A percentile compares a stretch with the other conserved stretches of the same genome.
These are phyloP conservation scores for Metopolophium dirhodum DNA, from an alignment of 1,140 invertebrate species.

Conservation along the genomic window DNA sequence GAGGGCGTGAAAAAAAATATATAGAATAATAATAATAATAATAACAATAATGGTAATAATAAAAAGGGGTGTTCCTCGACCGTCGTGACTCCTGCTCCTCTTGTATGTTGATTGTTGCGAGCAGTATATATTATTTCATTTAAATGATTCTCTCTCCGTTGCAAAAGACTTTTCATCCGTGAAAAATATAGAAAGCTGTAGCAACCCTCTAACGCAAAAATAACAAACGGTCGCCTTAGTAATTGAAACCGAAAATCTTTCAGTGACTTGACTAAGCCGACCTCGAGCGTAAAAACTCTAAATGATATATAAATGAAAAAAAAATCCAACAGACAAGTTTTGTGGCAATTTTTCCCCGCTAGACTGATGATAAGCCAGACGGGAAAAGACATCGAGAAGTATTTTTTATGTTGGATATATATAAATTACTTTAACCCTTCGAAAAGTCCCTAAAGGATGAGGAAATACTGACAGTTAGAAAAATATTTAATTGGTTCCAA, in stretches of 20 bases:
- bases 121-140: conserved; percentile 54
- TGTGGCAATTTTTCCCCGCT: not conserved
- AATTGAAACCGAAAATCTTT: conserved; percentile 46
- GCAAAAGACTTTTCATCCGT: conserved; percentile 21
- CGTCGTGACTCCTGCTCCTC: not conserved
- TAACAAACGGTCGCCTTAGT: conserved; percentile 42
- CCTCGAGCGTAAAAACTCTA: conserved; percentile 34
- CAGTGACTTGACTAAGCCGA: conserved; percentile 32
- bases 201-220: not conserved
- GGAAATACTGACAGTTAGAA: not conserved
- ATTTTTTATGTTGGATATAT: conserved; percentile 7
- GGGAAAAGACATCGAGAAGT: not conserved
- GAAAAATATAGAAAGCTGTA: conserved; percentile 22
- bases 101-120: conserved; percentile 35
- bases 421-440: conserved; percentile 36
- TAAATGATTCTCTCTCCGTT: conserved; percentile 23
- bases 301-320: conserved; percentile 37
- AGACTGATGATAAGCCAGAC: conserved; percentile 37
- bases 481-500: conserved; percentile 44
- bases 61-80: conserved; percentile 15
- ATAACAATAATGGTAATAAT: not conserved
- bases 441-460: not conserved
- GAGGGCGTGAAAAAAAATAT: not conserved
- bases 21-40: not conserved
- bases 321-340: conserved; percentile 20